Conservation (phyloP, 2,113 vertebrate genomes). For the Labrus mixtus region DNA sequence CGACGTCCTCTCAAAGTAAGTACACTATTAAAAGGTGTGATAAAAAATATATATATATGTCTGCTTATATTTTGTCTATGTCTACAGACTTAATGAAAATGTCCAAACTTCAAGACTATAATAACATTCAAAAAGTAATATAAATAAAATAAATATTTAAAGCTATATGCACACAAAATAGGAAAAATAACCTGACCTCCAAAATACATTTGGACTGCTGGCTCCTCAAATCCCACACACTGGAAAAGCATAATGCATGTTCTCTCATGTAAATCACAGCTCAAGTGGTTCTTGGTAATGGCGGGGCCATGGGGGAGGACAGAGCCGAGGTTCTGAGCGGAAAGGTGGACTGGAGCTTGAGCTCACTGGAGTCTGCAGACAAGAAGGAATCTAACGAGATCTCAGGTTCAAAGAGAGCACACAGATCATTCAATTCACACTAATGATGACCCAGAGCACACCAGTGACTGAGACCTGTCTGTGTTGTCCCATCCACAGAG, state of each 20-base stretch:
- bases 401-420: slow-evolving; percentile 84
- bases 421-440: not conserved
- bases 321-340: slow-evolving; percentile 83
- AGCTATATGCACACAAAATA: too few species aligned
- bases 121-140: too few species aligned
- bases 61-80: too few species aligned
- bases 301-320: slow-evolving; percentile 87
- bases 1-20: slow-evolving; percentile 90
- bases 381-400: slow-evolving; percentile 89
- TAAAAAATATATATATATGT: too few species aligned
- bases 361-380: slow-evolving; percentile 85
- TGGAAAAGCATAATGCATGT: not conserved
- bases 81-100: too few species aligned
- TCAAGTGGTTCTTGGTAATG: slow-evolving; percentile 89
- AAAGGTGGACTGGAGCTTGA: slow-evolving; percentile 73
- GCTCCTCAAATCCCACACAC: too few species aligned
- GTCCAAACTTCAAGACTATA: too few species aligned
- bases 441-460: not conserved
- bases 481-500: slow-evolving; percentile 82
- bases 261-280: slow-evolving; percentile 79
- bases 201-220: too few species aligned
- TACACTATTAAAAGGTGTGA: not conserved
- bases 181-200: too few species aligned
- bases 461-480: not conserved
- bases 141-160: too few species aligned